Percentiles rank a stretch among this genome's conserved stretches.
phyloP scores from a whole-genome alignment of 2,113 vertebrate species.

The Mionectes macconnelli region DNA sequence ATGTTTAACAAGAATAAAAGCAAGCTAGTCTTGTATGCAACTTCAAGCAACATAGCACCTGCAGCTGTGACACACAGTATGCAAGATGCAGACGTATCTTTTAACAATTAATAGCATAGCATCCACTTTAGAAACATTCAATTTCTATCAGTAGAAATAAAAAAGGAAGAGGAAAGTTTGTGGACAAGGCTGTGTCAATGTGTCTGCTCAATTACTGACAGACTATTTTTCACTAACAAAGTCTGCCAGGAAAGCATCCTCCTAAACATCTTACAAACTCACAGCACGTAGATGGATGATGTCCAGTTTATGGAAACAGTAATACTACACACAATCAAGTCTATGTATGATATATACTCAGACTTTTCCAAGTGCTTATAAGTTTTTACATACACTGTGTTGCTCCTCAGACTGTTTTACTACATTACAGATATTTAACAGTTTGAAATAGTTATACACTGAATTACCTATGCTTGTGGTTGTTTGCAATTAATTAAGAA shows the following conservation, averaged over 20 bases:
- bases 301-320: not conserved
- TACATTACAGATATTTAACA: not conserved
- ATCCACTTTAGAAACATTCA: not conserved
- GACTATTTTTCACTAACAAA: not conserved
- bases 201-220: not conserved
- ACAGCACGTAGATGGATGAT: not conserved
- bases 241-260: not conserved
- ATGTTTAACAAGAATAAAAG: not conserved
- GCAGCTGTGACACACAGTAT: not conserved
- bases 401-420: not conserved
- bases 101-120: not conserved
- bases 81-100: not conserved
- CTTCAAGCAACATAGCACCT: not conserved
- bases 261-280: not conserved
- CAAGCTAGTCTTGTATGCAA: not conserved
- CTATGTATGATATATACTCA: accelerated
- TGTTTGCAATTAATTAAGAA: not conserved
- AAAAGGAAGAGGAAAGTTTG: not conserved
- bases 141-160: not conserved
- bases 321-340: not conserved
- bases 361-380: not conserved
- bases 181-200: not conserved
- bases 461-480: not conserved
- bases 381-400: not conserved
- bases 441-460: not conserved